Base-by-base conservation (phyloP, 2,888 invertebrate species). In the Charanyca ferruginea region DNA sequence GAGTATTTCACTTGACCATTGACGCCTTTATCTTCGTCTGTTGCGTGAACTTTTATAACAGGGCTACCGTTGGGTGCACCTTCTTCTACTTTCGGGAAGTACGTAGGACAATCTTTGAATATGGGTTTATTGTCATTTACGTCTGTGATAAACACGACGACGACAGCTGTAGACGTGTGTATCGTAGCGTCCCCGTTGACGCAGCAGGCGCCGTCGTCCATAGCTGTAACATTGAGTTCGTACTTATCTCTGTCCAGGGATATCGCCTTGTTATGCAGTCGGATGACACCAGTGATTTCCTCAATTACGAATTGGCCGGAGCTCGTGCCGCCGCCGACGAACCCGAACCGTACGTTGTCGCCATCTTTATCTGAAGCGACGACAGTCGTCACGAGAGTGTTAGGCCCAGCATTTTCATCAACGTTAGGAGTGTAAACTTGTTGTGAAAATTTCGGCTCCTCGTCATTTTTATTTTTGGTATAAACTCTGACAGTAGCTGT, bases 381-480 rank as follows among this genome's bases (percentile, higher is more conserved):
- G 0, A 99, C 98, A 0, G 99, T 99, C 8, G 99, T 99, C 0
- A 99, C 99, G 51, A 99, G 95, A 6, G 99, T 99, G 86, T 98
- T 99, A 0, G 99, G 98, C 0, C 99, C 99, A 11, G 99, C 99
- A 90, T 99, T 99, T 92, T 99, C 99, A 89, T 99, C 99, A 0
- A 99, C 99, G 92, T 99, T 99, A 0, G 99, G 99, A 2, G 99
- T 99, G 91, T 99, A 99, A 3, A 99, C 99, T 95, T 99, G 98
- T 87, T 99, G 99, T 0, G 98, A 98, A 90, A 99, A 99, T 91
- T 98, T 99, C 0, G 99, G 99, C 87, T 98, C 98, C 92, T 99
- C 99, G 89, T 99, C 99, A 92, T 99, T 99, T 93, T 99, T 99
- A 88, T 99, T 99, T 87, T 99, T 99, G n/a, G 99, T 99, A 89